phyloP scores from a whole-genome alignment of 2,888 invertebrate species.

The Tubiluchus corallicola region DNA sequence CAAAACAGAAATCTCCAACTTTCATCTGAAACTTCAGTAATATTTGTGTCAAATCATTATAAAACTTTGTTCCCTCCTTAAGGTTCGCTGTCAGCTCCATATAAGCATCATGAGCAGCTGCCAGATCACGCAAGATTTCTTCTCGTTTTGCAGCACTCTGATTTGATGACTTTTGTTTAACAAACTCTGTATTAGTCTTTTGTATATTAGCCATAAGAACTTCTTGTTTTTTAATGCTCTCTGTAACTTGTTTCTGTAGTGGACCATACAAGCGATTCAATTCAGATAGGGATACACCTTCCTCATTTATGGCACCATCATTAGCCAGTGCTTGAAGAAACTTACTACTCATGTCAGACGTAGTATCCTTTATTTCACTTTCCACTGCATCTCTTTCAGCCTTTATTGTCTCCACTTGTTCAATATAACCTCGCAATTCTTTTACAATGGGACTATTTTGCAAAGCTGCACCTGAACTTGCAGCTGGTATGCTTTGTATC shows the following conservation, averaged over 20 bases:
- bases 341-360: slow-evolving; percentile 52
- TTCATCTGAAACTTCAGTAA: slow-evolving; percentile 90
- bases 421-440: slow-evolving; percentile 55
- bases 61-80: slow-evolving; percentile 74
- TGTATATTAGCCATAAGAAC: slow-evolving; percentile 46
- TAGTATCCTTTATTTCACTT: slow-evolving; percentile 57
- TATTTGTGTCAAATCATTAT: slow-evolving; percentile 46
- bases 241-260: slow-evolving; percentile 54
- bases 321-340: slow-evolving; percentile 54
- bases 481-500: slow-evolving; percentile 51
- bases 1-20: slow-evolving; percentile 93
- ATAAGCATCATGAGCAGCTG: slow-evolving; percentile 77
- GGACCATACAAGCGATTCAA: slow-evolving; percentile 55
- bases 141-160: slow-evolving; percentile 44
- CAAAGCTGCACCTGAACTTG: slow-evolving; percentile 24
- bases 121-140: slow-evolving; percentile 58
- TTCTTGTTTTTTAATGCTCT: slow-evolving; percentile 52
- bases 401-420: slow-evolving; percentile 63
- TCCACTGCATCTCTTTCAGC: slow-evolving; percentile 76
- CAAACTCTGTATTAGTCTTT: slow-evolving; percentile 38
- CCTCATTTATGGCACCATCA: slow-evolving; percentile 59
- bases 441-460: slow-evolving; percentile 39
- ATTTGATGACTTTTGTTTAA: slow-evolving; percentile 42
- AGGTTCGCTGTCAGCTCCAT: slow-evolving; percentile 75
- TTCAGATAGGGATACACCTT: slow-evolving; percentile 46